Conservation (phyloP, 1,140 invertebrate species). For the Cydia strobilella region DNA sequence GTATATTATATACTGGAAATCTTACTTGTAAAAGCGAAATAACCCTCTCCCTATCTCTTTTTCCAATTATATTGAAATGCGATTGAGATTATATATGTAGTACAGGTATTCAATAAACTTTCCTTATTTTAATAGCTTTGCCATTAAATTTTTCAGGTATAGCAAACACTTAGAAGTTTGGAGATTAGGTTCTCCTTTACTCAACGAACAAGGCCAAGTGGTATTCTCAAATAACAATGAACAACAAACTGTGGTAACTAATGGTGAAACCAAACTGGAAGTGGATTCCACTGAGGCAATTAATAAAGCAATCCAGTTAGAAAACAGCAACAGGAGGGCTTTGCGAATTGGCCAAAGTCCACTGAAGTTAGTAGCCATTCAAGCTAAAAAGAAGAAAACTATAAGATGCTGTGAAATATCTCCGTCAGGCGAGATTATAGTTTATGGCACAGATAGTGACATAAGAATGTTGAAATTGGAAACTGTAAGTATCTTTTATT, state of each 20-base stretch:
- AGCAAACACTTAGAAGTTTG: slow-evolving; percentile 84
- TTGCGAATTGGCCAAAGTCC: slow-evolving; percentile 81
- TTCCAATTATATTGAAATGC: too few relatives aligned
- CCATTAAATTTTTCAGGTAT: slow-evolving; percentile 80
- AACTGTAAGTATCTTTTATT: slow-evolving; percentile 64
- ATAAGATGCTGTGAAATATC: slow-evolving; percentile 86
- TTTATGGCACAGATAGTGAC: slow-evolving; percentile 85
- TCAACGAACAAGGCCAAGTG: slow-evolving; percentile 56
- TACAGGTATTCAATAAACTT: too few relatives aligned
- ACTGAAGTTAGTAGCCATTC: slow-evolving; percentile 84
- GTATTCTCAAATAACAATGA: slow-evolving; percentile 46
- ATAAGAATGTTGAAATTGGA: slow-evolving; percentile 85
- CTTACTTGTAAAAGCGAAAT: too few relatives aligned
- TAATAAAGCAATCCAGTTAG: slow-evolving; percentile 41
- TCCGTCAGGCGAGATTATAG: slow-evolving; percentile 84
- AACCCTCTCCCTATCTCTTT: too few relatives aligned
- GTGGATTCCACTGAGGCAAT: slow-evolving; percentile 52
- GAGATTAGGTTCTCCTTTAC: slow-evolving; percentile 80
- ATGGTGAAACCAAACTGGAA: slow-evolving; percentile 45
- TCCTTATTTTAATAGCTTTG: slow-evolving; percentile 59
- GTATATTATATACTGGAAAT: too few relatives aligned
- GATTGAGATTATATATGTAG: too few relatives aligned
- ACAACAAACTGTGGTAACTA: slow-evolving; percentile 41
- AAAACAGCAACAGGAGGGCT: slow-evolving; percentile 44
- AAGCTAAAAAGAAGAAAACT: slow-evolving; percentile 82